Base-by-base conservation (phyloP, 2,888 invertebrate species). In the Agrotis exclamationis region DNA sequence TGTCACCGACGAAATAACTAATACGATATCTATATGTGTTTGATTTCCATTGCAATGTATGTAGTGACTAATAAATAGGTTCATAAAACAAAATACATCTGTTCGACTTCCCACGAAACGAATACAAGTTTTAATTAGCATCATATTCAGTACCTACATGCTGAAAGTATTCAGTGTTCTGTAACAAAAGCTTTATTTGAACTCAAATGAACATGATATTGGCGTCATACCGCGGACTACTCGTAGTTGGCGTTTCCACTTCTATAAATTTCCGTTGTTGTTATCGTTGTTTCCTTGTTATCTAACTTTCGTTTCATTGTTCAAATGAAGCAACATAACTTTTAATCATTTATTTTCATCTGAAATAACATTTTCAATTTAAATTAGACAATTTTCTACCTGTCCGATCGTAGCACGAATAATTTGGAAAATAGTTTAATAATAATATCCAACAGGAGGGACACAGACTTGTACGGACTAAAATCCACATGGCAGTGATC, bases 271-370 rank as follows among this genome's bases (percentile, higher is more conserved):
- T n/a, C n/a, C n/a, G n/a, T n/a, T n/a, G n/a, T n/a, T n/a, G n/a
- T n/a, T n/a, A n/a, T n/a, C 44, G n/a, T 72, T 60, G 24, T 64
- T 60, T 51, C 59, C 60, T 77, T 60, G 53, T 63, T 63, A 60
- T 53, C n/a, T 39, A 63, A 76, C 59, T 44, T 66, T 54, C 28
- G 57, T 60, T 57, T 48, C 48, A 53, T 62, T 73, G 57, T 62
- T 57, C 22, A 18, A 22, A 16, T 4, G 6, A 45, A 45, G 63
- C 16, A 71, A 63, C 18, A 2, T 22, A 72, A 63, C 62, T 56
- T 18, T 11, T 20, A 59, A 51, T 28, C n/a, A 69, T 63, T 66
- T 72, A 69, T 63, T 66, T 72, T 51, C 66, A 16, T 57, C 47
- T 56, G 64, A 44, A 53, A 66, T 63, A 63, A 64, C 48, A 22